These are phyloP conservation scores for Dendrolimus pini DNA, from an alignment of 2,888 invertebrate species.

Conservation along the genomic window DNA sequence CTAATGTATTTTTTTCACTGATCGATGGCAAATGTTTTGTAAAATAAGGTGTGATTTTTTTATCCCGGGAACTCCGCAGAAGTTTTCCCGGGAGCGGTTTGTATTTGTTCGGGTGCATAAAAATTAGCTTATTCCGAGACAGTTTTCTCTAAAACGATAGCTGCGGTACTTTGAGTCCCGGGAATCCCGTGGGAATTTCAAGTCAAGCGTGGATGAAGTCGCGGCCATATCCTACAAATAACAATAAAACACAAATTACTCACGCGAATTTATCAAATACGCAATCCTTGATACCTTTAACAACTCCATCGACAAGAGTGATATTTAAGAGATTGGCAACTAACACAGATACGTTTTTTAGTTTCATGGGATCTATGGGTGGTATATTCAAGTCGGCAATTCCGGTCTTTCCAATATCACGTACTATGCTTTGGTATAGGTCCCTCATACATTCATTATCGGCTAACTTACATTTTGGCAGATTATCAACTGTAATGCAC, in stretches of 20 bases:
- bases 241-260: constrained; percentile 7
- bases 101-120: too few relatives aligned
- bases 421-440: constrained; percentile 19
- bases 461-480: constrained; percentile 30
- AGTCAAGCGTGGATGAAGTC: too few relatives aligned
- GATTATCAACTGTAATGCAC: constrained; percentile 27
- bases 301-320: constrained; percentile 29
- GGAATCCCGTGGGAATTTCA: too few relatives aligned
- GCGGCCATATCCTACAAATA: not conserved
- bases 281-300: constrained; percentile 34
- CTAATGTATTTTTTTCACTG: too few relatives aligned
- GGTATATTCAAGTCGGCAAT: constrained; percentile 30
- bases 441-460: constrained; percentile 28
- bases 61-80: too few relatives aligned
- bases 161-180: too few relatives aligned
- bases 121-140: too few relatives aligned
- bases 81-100: too few relatives aligned
- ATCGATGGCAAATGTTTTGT: too few relatives aligned
- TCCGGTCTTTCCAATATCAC: constrained; percentile 25
- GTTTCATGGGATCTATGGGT: constrained; percentile 31
- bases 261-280: constrained; percentile 28
- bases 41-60: too few relatives aligned
- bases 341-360: constrained; percentile 24
- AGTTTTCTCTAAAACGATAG: too few relatives aligned
- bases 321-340: constrained; percentile 25